Base-by-base conservation (phyloP, 1,140 invertebrate species). In the Drosophila auraria region DNA sequence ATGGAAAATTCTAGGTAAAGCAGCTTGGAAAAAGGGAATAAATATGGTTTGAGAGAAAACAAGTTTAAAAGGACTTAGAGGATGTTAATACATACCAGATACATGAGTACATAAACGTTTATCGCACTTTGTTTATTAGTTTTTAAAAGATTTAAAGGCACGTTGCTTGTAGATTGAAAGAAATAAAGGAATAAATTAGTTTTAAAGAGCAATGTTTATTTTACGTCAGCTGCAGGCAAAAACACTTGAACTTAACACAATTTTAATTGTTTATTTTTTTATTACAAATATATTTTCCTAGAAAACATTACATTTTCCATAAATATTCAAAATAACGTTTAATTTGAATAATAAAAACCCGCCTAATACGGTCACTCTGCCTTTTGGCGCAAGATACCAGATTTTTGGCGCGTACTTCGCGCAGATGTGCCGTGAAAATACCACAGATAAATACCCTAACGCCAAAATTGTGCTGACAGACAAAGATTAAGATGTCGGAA, bases 401-500 rank as follows among this genome's bases (percentile, higher is more conserved):
- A 65, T 11, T n/a, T 3, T 15, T 0, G 25, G 25, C 2, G 11
- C 14, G 11, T n/a, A 3, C 5, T 9, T 14, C 25, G 45, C 1
- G 25, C 17, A 14, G 3, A 3, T 20, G 5, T 8, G 6, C 14
- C 23, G 7, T 2, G 0, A 40, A 61, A 9, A 23, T 14, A 4
- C 15, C 3, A 9, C 2, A 12, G 14, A 17, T 2, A 36, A 62
- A 45, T 14, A 30, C 8, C 20, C 4, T 65, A 65, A 36, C 63
- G 63, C 63, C 20, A 33, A 2, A 17, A 14, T 23, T 44, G 9
- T 61, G 68, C 70, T 62, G 59, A 80, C 76, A 78, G 80, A 69
- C 80, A 74, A 87, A 87, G 83, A 70, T 80, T 87, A 81, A 87
- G 70, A 89, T 89, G 86, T 84, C 83, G 77, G 83, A 87, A 71